Evolutionary conservation across 2,113 vertebrate genomes (phyloP), one percentile per base, ranked within the genome.

Genomic region (Pandion haliaetus): DNA sequence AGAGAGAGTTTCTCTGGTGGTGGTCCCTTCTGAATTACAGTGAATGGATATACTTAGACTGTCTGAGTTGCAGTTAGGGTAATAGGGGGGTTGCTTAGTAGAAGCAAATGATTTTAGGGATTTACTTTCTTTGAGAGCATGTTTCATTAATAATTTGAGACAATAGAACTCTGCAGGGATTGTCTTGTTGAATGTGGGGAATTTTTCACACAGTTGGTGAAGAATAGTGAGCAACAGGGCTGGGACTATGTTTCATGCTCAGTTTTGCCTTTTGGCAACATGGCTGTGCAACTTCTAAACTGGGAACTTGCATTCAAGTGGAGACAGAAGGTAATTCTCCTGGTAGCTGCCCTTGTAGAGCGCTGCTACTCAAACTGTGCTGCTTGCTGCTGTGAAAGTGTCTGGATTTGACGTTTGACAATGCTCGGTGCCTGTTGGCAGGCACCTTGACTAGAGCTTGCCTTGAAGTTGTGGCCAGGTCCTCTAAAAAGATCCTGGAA

Each of bases 81-180:
- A 74, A 77, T 63, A 28, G 44, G 91, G 89, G 89, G 93, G 89
- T 93, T 96, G 58, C 84, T 96, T 28, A 50, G 74, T 34, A 77
- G 78, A 94, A 84, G 81, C 84, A 95, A 96, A 94, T 80, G 70
- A 91, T 96, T 96, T 91, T 62, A 88, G 89, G 91, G 78, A 94
- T 91, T 96, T 94, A 85, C 94, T 97, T 95, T 94, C 95, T 96
- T 91, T 81, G 89, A 59, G 89, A 95, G 82, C 94, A 91, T 95
- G 86, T 90, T 95, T 95, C 96, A 97, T 95, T 95, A 97, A 95
- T 97, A 95, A 92, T 25, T 82, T 20, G 88, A 96, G 95, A 97
- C 95, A 97, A 93, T 91, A 28, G 95, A 92, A 34, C 92, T 97
- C 92, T 81, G 88, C 80, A 71, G 96, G 96, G 94, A 90, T 71